Conservation (phyloP, 2,797 vertebrate genomes). For the Bufotes viridis region DNA sequence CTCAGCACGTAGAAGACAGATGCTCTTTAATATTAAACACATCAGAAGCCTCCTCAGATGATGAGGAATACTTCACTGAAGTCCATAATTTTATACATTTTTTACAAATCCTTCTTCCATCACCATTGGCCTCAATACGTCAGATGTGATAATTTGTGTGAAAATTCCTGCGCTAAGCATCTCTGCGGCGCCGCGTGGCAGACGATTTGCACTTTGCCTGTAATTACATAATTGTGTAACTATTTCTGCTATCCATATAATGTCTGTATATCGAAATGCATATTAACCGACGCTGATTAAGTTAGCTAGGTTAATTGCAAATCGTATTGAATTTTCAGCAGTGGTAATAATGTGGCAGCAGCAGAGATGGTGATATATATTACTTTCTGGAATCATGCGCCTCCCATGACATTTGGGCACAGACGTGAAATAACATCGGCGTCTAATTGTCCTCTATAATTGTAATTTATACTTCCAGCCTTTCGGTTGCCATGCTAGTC, state of each 20-base stretch:
- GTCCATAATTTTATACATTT: conserved; percentile 1
- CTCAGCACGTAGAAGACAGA: background rate
- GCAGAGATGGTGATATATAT: conserved; percentile 19
- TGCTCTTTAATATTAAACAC: background rate
- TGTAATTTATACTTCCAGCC: conserved; percentile 11
- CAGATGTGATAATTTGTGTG: conserved; percentile 45
- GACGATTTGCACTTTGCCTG: conserved; percentile 51
- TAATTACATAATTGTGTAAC: conserved; percentile 50
- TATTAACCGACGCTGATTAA: conserved; percentile 50
- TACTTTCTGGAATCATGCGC: conserved; percentile 12
- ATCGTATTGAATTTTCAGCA: conserved; percentile 32
- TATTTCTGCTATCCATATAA: conserved; percentile 50
- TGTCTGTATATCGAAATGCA: conserved; percentile 44
- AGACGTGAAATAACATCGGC: conserved; percentile 36
- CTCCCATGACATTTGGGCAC: conserved; percentile 26
- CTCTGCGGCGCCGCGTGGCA: conserved; percentile 26
- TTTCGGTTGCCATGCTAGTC: background rate
- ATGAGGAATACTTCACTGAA: background rate
- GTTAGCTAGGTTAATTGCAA: conserved; percentile 33
- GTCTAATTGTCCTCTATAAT: conserved; percentile 41
- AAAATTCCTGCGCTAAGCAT: conserved; percentile 25
- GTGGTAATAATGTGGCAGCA: conserved; percentile 16
- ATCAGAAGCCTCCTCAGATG: background rate
- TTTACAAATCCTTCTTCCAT: conserved; percentile 43
- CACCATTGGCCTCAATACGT: conserved; percentile 56